Evolutionary conservation across 2,797 vertebrate genomes (phyloP).

Genomic region (Menidia menidia): DNA sequence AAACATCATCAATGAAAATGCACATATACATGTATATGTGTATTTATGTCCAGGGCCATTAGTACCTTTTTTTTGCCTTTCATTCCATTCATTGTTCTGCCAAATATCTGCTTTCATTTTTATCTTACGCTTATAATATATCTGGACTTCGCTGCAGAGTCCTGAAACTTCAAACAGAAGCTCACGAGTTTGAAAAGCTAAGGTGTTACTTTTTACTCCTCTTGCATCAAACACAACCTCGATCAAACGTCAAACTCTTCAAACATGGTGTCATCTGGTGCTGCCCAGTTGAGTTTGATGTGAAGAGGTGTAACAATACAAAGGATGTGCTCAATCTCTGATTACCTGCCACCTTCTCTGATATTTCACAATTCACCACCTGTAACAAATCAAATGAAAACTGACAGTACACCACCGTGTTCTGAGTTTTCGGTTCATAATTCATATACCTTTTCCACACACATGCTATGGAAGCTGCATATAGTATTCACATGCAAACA

Average conservation of each 20-base stretch:
- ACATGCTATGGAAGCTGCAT: conserved; percentile 19
- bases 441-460: conserved; percentile 33
- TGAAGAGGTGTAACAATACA: conserved; percentile 78
- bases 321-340: conserved; percentile 56
- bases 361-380: conserved; percentile 45
- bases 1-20: no score
- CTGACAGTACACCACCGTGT: conserved; percentile 34
- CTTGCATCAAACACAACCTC: conserved; percentile 83
- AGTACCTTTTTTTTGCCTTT: no score
- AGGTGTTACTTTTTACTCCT: conserved; percentile 77
- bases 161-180: conserved; percentile 75
- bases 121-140: conserved; percentile 39
- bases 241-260: conserved; percentile 86
- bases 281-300: conserved; percentile 80
- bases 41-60: no score
- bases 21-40: no score
- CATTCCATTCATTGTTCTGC: no score
- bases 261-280: conserved; percentile 83
- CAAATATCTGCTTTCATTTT: no score
- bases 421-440: conserved; percentile 36
- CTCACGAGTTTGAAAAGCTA: conserved; percentile 71
- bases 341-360: conserved; percentile 51
- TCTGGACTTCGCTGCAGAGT: conserved; percentile 46
- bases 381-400: conserved; percentile 50
- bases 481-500: conserved; percentile 35